A percentile compares a stretch with the other conserved stretches of the same genome.
Conservation (phyloP, 2,797 vertebrate species). For the Megalops cyprinoides region DNA sequence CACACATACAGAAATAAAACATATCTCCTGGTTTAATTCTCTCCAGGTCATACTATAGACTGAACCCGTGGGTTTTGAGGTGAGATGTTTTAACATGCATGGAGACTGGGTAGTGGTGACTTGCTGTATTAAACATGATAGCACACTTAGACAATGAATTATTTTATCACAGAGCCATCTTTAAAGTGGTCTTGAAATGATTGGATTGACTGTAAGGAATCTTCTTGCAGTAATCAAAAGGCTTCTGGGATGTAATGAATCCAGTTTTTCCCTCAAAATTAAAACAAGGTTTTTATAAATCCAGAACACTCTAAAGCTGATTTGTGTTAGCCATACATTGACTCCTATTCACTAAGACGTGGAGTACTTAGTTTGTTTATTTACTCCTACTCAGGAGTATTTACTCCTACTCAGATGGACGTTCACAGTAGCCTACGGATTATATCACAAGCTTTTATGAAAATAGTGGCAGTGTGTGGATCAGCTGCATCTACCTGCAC, state of each 20-base stretch:
- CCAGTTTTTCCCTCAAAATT: not conserved
- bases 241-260: not conserved
- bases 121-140: conserved; percentile 71
- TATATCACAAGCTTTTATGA: not conserved
- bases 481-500: too few species aligned
- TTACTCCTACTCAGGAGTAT: too few species aligned
- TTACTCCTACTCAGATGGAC: not conserved
- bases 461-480: not conserved
- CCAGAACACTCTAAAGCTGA: not conserved
- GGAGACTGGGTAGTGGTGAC: not conserved
- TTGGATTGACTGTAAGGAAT: conserved; percentile 36
- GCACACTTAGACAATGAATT: conserved; percentile 61
- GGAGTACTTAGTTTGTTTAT: not conserved
- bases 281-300: not conserved
- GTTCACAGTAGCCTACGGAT: not conserved
- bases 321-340: not conserved
- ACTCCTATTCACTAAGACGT: not conserved
- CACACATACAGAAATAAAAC: too few species aligned
- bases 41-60: too few species aligned
- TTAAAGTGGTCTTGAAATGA: conserved; percentile 27
- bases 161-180: conserved; percentile 56
- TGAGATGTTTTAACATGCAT: not conserved
- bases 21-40: too few species aligned
- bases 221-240: conserved; percentile 28
- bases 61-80: not conserved